Evolutionary conservation across 2,113 vertebrate species (phyloP).

Genomic region (Spermophilus dauricus): DNA sequence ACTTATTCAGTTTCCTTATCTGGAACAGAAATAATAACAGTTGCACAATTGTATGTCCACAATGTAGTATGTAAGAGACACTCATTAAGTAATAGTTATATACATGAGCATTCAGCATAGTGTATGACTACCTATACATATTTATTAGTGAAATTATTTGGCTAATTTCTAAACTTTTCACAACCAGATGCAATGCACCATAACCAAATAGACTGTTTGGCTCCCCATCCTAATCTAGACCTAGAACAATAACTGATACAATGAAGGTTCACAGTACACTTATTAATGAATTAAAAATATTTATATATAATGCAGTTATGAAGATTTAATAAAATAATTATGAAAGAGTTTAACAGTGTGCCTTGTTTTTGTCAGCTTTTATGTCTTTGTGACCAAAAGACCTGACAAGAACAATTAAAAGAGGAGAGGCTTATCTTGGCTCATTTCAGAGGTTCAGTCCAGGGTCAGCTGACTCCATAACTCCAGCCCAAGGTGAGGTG

Average conservation of each 20-base stretch:
- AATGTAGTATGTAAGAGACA: not conserved
- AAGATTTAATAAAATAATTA: not conserved
- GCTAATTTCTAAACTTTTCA: conserved; percentile 14
- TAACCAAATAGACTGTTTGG: not conserved
- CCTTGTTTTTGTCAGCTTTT: too few species aligned
- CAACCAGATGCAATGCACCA: not conserved
- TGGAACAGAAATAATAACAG: not conserved
- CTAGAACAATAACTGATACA: not conserved
- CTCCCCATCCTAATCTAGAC: not conserved
- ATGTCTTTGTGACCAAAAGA: too few species aligned
- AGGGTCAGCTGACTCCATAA: too few species aligned
- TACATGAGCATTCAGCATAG: not conserved
- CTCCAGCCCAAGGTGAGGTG: too few species aligned
- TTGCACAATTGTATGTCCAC: not conserved
- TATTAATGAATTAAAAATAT: not conserved
- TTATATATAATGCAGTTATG: not conserved
- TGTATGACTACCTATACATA: not conserved
- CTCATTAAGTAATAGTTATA: not conserved
- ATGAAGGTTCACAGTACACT: not conserved
- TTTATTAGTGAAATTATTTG: not conserved
- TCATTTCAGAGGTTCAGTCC: too few species aligned
- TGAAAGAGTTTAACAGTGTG: not conserved
- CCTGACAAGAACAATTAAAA: too few species aligned
- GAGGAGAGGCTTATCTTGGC: too few species aligned
- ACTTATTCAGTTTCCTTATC: not conserved